Conservation (phyloP, 2,113 vertebrate genomes). For the Ardeotis arabs region DNA sequence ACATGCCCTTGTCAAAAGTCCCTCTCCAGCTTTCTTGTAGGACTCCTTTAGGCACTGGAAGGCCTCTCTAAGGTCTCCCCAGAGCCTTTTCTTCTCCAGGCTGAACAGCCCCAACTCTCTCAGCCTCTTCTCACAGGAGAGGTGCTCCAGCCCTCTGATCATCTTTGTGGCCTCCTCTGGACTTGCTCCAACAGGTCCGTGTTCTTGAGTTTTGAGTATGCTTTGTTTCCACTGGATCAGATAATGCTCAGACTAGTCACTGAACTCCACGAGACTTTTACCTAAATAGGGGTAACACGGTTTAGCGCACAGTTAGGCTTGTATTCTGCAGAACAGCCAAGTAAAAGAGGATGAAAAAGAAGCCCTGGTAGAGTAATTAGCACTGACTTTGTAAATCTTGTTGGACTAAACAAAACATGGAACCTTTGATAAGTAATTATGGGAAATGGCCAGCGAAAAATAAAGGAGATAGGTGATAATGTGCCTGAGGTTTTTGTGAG, state of each 20-base stretch:
- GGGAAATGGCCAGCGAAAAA: neutral
- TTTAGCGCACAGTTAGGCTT: neutral
- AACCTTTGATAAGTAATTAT: neutral
- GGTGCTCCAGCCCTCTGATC: too few species aligned
- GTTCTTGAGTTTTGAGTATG: neutral
- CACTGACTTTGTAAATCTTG: neutral
- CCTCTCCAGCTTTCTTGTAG: too few species aligned
- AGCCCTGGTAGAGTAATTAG: neutral
- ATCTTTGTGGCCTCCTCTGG: too few species aligned
- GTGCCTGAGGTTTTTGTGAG: neutral
- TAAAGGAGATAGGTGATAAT: neutral
- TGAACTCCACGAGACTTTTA: neutral
- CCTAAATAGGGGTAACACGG: neutral
- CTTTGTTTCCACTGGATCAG: neutral
- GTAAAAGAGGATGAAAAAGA: neutral
- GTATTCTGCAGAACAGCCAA: neutral
- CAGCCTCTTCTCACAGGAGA: too few species aligned
- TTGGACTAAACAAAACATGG: neutral
- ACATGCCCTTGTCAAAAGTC: too few species aligned
- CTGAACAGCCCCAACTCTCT: too few species aligned
- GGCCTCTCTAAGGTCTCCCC: too few species aligned
- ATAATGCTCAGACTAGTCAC: neutral
- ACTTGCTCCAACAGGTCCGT: too few species aligned
- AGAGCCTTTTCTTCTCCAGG: too few species aligned
- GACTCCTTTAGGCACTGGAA: too few species aligned